A percentile compares a stretch with the other conserved stretches of the same genome.
Evolutionary conservation across 1,140 invertebrate species (phyloP).

Genomic region (Scylla paramamosain): DNA sequence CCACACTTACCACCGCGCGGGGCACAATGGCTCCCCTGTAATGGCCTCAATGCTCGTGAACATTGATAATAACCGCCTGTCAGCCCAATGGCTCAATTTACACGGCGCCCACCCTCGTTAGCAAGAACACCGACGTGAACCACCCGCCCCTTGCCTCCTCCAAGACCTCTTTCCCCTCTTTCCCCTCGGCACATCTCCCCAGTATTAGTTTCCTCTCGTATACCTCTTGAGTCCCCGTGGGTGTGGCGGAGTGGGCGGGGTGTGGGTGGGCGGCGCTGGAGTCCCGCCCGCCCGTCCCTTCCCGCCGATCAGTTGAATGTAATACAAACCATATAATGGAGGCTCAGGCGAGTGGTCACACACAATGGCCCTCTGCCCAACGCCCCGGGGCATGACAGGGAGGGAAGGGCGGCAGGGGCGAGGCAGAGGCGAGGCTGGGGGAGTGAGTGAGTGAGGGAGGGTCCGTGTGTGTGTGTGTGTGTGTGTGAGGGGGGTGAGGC

Average conservation of each 20-base stretch:
- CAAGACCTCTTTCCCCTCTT: background rate
- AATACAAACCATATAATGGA: slow-evolving; percentile 72
- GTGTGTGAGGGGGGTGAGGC: background rate
- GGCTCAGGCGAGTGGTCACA: slow-evolving; percentile 61
- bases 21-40: slow-evolving; percentile 66
- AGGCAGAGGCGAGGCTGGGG: background rate
- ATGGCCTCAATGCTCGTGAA: slow-evolving; percentile 73
- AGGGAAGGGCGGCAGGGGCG: slow-evolving; percentile 13
- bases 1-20: slow-evolving; percentile 65
- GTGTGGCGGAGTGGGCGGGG: background rate
- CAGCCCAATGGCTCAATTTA: slow-evolving; percentile 76
- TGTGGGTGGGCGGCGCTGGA: background rate
- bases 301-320: slow-evolving; percentile 71
- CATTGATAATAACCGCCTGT: slow-evolving; percentile 76
- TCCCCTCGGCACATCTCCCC: background rate
- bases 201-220: background rate
- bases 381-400: slow-evolving; percentile 65
- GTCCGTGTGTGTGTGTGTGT: background rate
- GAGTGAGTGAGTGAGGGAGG: background rate
- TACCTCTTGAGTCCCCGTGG: background rate
- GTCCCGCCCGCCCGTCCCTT: background rate
- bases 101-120: slow-evolving; percentile 56
- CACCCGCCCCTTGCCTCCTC: background rate
- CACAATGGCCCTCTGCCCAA: slow-evolving; percentile 66
- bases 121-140: background rate